Evolutionary conservation across 2,113 vertebrate genomes (phyloP), one percentile per base, ranked within the genome.

Genomic region (Thamnophis sirtalis): DNA sequence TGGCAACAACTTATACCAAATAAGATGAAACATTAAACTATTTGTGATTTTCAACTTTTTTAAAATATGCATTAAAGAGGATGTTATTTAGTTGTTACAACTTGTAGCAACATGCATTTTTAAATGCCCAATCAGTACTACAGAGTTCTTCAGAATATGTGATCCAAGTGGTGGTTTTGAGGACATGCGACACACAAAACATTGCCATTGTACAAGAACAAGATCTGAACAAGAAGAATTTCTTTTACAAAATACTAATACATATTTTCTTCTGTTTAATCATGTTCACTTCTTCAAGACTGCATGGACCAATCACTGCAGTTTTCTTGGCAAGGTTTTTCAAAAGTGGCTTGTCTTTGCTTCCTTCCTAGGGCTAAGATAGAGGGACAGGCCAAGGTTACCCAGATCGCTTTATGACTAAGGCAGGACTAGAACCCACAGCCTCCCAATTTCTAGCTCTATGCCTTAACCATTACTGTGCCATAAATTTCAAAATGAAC

Each of bases 121-220:
- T 73, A 93, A 93, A 91, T 58, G 22, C 86, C 68, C 88, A 88
- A 84, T 85, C 89, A 91, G 22, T 51, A 56, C 63, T 90, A 87
- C 51, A 90, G 90, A 87, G 49, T n/a, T 51, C 68, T 55, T 88
- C 51, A 91, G 86, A 93, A 91, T 33, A 54, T 60, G 58, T 91
- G 86, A 80, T 48, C n/a, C 63, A 10, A 26, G 86, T 51, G 48
- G n/a, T 84, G 21, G 21, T 87, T 56, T 17, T 28, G 15, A 53
- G 43, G 58, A 84, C 54, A 90, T 50, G 2, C 87, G 80, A 28
- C 19, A 49, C 51, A 38, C 3, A 38, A 87, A 26, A 13, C 1
- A 24, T 73, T 85, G 22, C 9, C 86, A 90, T 13, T 88, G 9
- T 26, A 58, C n/a, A n/a, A n/a, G 53, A 0, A 51, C 6, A 53